Evolutionary conservation across 2,113 vertebrate genomes (phyloP).

Genomic region (Brachyhypopomus gauderio): DNA sequence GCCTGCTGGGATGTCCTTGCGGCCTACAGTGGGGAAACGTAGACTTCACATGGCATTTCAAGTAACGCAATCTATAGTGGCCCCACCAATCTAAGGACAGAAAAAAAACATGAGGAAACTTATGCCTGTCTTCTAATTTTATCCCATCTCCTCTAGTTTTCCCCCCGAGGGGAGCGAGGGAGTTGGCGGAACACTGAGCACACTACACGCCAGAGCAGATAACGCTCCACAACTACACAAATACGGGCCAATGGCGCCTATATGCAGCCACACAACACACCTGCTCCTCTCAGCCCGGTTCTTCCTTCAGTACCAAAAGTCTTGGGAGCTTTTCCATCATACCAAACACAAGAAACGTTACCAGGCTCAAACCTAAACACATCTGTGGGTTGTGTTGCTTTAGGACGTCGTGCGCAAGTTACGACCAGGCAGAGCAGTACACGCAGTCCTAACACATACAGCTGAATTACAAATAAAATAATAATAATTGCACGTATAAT

Average conservation of each 20-base stretch:
- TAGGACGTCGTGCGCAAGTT: too few species aligned
- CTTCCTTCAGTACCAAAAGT: not conserved
- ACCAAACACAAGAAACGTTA: too few species aligned
- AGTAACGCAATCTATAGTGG: conserved; percentile 3
- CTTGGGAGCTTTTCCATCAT: too few species aligned
- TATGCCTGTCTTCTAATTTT: conserved; percentile 56
- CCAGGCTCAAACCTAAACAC: too few species aligned
- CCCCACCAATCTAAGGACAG: not conserved
- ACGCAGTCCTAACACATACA: too few species aligned
- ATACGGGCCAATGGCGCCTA: conserved; percentile 13
- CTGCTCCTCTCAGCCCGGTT: not conserved
- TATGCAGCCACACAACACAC: not conserved
- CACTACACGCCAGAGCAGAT: conserved; percentile 48
- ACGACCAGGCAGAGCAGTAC: too few species aligned
- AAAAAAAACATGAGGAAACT: conserved; percentile 36
- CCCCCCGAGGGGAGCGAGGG: conserved; percentile 51
- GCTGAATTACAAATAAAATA: too few species aligned
- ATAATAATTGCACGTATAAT: too few species aligned
- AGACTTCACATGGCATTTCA: conserved; percentile 18
- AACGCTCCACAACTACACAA: not conserved
- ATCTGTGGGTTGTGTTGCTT: too few species aligned
- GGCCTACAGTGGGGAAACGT: not conserved
- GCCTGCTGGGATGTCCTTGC: not conserved
- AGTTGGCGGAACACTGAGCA: conserved; percentile 47
- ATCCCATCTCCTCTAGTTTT: conserved; percentile 50